Conservation (phyloP, 2,113 vertebrate species). For the Neolamprologus caudopunctatus region DNA sequence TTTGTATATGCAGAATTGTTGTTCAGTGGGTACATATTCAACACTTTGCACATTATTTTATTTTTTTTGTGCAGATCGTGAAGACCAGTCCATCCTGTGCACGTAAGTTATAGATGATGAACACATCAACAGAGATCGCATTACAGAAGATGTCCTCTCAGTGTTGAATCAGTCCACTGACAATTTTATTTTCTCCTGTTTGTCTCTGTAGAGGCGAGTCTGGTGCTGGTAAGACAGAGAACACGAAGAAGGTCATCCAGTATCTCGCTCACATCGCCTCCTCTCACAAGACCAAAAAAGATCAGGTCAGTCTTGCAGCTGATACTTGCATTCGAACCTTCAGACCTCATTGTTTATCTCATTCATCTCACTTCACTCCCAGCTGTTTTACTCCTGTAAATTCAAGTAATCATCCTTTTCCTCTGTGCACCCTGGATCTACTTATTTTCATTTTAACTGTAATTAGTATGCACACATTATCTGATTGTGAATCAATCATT, state of each 20-base stretch:
- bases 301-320: constrained; percentile 79
- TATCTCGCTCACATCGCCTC: constrained; percentile 96
- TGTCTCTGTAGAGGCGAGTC: constrained; percentile 82
- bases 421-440: neutral
- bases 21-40: neutral
- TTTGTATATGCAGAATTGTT: neutral
- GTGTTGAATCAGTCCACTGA: neutral
- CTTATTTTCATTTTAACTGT: neutral
- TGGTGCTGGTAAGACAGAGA: constrained; percentile 96
- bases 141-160: neutral
- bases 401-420: neutral
- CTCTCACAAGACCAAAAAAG: constrained; percentile 97
- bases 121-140: neutral
- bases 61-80: constrained; percentile 78
- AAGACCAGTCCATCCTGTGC: constrained; percentile 98
- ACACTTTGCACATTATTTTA: neutral
- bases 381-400: neutral
- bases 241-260: constrained; percentile 99
- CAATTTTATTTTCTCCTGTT: neutral
- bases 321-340: neutral
- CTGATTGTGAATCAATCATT: neutral
- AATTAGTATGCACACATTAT: neutral
- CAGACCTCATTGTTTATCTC: neutral
- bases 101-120: constrained; percentile 80
- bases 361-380: neutral